Evolutionary conservation across 2,113 vertebrate species (phyloP).

Genomic region (Lampris megalopsis): DNA sequence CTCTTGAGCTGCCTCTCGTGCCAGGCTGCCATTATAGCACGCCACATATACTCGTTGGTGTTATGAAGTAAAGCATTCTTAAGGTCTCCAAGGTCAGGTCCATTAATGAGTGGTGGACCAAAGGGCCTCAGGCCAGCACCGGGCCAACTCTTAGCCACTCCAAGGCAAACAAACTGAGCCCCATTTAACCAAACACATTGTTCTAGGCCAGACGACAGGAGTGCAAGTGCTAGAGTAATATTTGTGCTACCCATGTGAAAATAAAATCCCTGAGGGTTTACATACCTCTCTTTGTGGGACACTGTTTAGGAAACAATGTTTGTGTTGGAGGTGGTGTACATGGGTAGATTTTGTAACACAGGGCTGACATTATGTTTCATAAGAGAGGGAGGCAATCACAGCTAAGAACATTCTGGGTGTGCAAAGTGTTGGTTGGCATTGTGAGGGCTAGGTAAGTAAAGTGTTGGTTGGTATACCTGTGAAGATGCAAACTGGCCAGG

Average conservation of each 20-base stretch:
- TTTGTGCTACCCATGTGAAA: constrained; percentile 65
- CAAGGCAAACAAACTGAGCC: constrained; percentile 81
- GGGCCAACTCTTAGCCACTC: constrained; percentile 58
- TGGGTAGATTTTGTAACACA: constrained; percentile 50
- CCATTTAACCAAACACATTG: constrained; percentile 75
- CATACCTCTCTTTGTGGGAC: constrained; percentile 63
- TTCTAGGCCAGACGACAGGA: constrained; percentile 57
- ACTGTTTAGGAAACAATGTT: constrained; percentile 64
- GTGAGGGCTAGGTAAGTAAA: background rate
- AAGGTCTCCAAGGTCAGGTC: constrained; percentile 67
- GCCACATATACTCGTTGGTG: constrained; percentile 39
- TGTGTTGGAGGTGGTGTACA: constrained; percentile 53
- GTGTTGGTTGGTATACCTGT: constrained; percentile 82
- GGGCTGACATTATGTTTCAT: constrained; percentile 30
- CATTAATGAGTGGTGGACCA: constrained; percentile 64
- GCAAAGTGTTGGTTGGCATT: background rate
- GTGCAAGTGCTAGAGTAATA: constrained; percentile 54
- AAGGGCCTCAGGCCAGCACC: constrained; percentile 53
- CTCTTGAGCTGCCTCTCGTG: constrained; percentile 54
- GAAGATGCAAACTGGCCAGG: constrained; percentile 56
- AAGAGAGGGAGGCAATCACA: constrained; percentile 18
- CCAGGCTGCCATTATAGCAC: constrained; percentile 63
- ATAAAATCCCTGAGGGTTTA: constrained; percentile 68
- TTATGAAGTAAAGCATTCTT: constrained; percentile 52
- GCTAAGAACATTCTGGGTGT: constrained; percentile 14